Percentiles rank a stretch among this genome's conserved stretches.
These are phyloP conservation scores for Asarcornis scutulata DNA, from an alignment of 2,113 vertebrate genomes.

Conservation along the genomic window DNA sequence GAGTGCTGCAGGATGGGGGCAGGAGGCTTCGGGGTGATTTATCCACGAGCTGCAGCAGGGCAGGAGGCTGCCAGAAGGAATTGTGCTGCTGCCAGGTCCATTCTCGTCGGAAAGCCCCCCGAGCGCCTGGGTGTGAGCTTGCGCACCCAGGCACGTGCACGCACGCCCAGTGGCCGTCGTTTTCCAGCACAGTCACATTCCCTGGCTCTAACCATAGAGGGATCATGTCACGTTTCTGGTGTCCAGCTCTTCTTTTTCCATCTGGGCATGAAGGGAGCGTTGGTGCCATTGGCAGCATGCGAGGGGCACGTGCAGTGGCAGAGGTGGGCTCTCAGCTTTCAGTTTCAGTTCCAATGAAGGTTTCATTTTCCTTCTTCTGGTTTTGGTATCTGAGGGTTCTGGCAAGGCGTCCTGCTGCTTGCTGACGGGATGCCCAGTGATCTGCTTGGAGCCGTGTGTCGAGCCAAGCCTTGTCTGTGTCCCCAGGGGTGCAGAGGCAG, in stretches of 20 bases:
- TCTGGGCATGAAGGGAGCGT: background rate
- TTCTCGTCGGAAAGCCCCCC: fast-evolving
- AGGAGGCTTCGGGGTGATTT: background rate
- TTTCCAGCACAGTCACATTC: background rate
- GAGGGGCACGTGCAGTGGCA: too few relatives aligned
- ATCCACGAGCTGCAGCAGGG: background rate
- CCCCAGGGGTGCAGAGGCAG: slow-evolving; percentile 88
- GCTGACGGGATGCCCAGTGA: background rate
- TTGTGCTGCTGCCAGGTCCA: background rate
- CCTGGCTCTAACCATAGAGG: background rate
- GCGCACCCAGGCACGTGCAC: background rate
- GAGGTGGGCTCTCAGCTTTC: background rate
- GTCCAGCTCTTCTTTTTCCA: background rate
- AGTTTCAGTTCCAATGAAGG: background rate
- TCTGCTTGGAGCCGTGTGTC: fast-evolving
- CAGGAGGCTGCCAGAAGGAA: background rate
- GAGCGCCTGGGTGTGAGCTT: fast-evolving
- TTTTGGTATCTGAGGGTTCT: background rate
- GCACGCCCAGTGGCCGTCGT: background rate
- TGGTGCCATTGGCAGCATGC: background rate
- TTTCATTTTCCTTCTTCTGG: background rate
- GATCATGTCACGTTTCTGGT: fast-evolving
- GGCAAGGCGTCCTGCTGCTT: fast-evolving
- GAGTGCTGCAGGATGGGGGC: background rate
- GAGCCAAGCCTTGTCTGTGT: background rate